A percentile compares a stretch with the other conserved stretches of the same genome.
Evolutionary conservation across 2,797 vertebrate genomes (phyloP).

Genomic region (Buphagus erythrorhynchus): DNA sequence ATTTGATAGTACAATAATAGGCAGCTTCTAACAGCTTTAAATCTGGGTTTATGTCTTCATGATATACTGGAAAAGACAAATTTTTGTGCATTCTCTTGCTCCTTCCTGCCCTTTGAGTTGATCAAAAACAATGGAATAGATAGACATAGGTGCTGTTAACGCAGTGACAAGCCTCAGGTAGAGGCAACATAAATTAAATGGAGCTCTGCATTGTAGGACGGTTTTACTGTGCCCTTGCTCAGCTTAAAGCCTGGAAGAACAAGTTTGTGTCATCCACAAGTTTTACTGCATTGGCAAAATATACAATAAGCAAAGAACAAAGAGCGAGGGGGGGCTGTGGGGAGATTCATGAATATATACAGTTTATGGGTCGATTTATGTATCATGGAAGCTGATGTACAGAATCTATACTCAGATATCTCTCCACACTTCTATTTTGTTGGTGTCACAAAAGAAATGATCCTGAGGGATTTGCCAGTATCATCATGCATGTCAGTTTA

Average conservation of each 20-base stretch:
- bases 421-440: neutral
- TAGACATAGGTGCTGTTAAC: neutral
- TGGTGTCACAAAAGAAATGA: neutral
- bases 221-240: neutral
- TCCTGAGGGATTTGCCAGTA: neutral
- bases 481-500: neutral
- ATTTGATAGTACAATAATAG: neutral
- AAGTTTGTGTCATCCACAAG: neutral
- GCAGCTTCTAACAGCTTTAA: neutral
- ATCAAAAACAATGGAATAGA: neutral
- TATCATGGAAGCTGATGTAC: neutral
- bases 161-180: neutral
- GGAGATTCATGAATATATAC: neutral
- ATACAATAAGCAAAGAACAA: neutral
- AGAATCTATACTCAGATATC: neutral
- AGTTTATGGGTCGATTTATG: neutral
- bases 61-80: neutral
- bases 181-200: neutral
- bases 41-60: neutral
- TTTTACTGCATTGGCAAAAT: neutral
- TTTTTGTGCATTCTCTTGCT: neutral
- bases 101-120: neutral
- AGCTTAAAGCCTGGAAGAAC: neutral
- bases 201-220: neutral
- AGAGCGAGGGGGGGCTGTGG: neutral